Evolutionary conservation across 2,113 vertebrate species (phyloP).

Genomic region (Siniperca knerii): DNA sequence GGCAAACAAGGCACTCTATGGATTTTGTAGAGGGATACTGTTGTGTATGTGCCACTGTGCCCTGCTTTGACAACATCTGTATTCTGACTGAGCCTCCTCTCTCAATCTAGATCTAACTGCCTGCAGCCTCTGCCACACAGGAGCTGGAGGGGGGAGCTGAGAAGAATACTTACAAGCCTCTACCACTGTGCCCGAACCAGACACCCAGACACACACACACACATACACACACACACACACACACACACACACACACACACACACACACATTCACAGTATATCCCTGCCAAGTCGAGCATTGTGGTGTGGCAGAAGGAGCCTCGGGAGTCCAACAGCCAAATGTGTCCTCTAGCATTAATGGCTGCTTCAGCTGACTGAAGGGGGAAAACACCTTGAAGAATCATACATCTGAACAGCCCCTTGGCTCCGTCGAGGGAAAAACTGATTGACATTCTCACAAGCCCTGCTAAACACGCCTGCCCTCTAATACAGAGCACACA

Average conservation of each 20-base stretch:
- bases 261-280: slow-evolving; percentile 44
- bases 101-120: slow-evolving; percentile 82
- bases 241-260: slow-evolving; percentile 17
- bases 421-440: slow-evolving; percentile 59
- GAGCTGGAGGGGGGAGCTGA: slow-evolving; percentile 79
- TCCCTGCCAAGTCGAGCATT: slow-evolving; percentile 70
- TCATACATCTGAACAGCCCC: slow-evolving; percentile 72
- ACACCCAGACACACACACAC: slow-evolving; percentile 18
- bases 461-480: slow-evolving; percentile 61
- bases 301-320: slow-evolving; percentile 75
- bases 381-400: slow-evolving; percentile 81
- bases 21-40: slow-evolving; percentile 48
- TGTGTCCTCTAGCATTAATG: slow-evolving; percentile 81
- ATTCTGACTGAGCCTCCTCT: slow-evolving; percentile 78
- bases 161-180: slow-evolving; percentile 81
- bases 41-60: slow-evolving; percentile 25
- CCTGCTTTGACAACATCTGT: slow-evolving; percentile 73
- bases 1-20: slow-evolving; percentile 49
- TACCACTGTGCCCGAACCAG: slow-evolving; percentile 58
- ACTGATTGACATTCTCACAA: slow-evolving; percentile 75
- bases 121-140: slow-evolving; percentile 81
- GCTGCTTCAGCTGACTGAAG: slow-evolving; percentile 74
- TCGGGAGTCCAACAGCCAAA: slow-evolving; percentile 75
- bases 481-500: slow-evolving; percentile 56
- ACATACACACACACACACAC: no score